phyloP scores from a whole-genome alignment of 2,113 vertebrate species.

The Verasper variegatus region DNA sequence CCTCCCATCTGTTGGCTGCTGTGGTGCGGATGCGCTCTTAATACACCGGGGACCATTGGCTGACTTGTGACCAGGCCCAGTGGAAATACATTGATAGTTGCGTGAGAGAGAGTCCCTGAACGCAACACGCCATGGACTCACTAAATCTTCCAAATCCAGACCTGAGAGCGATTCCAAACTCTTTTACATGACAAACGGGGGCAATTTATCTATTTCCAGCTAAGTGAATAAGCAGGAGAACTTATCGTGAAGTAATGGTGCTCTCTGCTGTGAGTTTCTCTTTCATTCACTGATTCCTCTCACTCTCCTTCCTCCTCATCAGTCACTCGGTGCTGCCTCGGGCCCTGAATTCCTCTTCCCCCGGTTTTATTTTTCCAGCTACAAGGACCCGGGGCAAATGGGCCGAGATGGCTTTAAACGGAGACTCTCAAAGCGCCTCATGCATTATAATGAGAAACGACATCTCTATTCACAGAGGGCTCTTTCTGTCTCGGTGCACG shows the following conservation, averaged over 20 bases:
- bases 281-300: conserved; percentile 43
- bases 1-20: conserved; percentile 33
- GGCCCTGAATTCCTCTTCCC: conserved; percentile 43
- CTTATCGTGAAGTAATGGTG: conserved; percentile 52
- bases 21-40: conserved; percentile 25
- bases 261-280: conserved; percentile 16
- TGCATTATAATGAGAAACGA: conserved; percentile 74
- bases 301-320: conserved; percentile 35
- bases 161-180: conserved; percentile 20
- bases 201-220: conserved; percentile 45
- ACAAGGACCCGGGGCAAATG: conserved; percentile 16
- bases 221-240: conserved; percentile 59
- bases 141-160: conserved; percentile 12
- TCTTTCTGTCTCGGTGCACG: conserved; percentile 58
- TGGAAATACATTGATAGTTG: conserved; percentile 28
- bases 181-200: conserved; percentile 16
- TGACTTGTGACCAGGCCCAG: conserved; percentile 47
- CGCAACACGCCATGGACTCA: conserved; percentile 30
- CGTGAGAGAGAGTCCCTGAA: conserved; percentile 11
- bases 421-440: conserved; percentile 64
- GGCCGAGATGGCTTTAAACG: conserved; percentile 50
- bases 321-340: conserved; percentile 30
- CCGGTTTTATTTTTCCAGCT: conserved; percentile 12
- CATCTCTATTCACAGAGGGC: conserved; percentile 71
- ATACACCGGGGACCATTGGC: conserved; percentile 43